Evolutionary conservation across 2,797 vertebrate genomes (phyloP).

Genomic region (Crossoptilon crossoptilon): DNA sequence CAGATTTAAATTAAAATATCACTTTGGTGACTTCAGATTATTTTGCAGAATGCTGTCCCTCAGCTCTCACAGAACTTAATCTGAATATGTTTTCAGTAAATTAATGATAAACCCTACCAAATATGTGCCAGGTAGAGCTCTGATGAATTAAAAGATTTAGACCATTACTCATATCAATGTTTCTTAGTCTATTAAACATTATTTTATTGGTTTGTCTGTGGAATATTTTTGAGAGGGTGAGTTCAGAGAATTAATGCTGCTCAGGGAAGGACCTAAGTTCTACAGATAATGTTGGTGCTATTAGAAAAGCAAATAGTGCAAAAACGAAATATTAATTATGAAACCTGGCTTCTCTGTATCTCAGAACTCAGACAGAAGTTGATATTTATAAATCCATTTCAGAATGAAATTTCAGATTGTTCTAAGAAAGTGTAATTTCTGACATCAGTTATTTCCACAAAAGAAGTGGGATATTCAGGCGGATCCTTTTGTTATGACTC

Average conservation of each 20-base stretch:
- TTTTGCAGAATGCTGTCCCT: background rate
- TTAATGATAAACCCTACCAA: slow-evolving; percentile 37
- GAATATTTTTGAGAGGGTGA: slow-evolving; percentile 44
- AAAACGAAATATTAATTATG: background rate
- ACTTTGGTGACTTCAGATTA: slow-evolving; percentile 46
- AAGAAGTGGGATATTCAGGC: background rate
- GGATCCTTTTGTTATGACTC: background rate
- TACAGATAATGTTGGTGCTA: background rate
- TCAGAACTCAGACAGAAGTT: background rate
- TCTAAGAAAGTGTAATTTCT: background rate
- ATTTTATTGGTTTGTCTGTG: slow-evolving; percentile 20
- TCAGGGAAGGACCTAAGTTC: slow-evolving; percentile 33
- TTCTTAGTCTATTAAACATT: slow-evolving; percentile 27
- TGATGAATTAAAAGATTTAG: slow-evolving; percentile 60
- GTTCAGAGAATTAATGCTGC: slow-evolving; percentile 21
- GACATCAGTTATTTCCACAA: background rate
- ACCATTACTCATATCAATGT: slow-evolving; percentile 4
- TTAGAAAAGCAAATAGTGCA: background rate
- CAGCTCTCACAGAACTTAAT: slow-evolving; percentile 32
- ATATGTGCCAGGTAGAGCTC: slow-evolving; percentile 39
- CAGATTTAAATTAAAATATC: background rate
- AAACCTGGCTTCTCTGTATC: background rate
- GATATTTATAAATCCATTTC: background rate
- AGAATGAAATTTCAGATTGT: background rate
- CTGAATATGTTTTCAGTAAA: slow-evolving; percentile 52